Conservation (phyloP, 2,888 invertebrate genomes). For the Timema podura region DNA sequence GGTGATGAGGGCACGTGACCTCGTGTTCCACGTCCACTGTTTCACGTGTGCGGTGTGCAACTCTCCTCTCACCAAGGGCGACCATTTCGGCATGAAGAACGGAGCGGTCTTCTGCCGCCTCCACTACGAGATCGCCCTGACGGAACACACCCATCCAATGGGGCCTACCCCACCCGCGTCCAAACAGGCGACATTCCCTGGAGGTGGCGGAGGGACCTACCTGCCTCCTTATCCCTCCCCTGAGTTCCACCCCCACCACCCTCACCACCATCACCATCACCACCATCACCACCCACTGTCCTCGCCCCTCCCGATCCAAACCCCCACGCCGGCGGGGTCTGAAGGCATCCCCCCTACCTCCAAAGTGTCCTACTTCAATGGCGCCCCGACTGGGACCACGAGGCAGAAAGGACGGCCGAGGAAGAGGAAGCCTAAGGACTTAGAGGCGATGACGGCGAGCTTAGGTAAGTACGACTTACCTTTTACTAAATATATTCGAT, state of each 20-base stretch:
- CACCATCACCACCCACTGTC: conserved; percentile 34
- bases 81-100: conserved; percentile 90
- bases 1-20: conserved; percentile 90
- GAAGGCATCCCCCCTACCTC: conserved; percentile 43
- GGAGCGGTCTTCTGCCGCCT: conserved; percentile 82
- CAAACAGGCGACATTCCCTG: conserved; percentile 21
- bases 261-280: conserved; percentile 43
- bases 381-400: conserved; percentile 52
- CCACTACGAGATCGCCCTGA: conserved; percentile 58
- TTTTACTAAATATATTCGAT: background rate
- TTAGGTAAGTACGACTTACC: conserved; percentile 60
- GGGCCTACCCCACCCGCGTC: conserved; percentile 27
- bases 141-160: conserved; percentile 34
- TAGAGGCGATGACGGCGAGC: conserved; percentile 80
- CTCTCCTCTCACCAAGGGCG: conserved; percentile 83
- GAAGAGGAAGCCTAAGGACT: conserved; percentile 88
- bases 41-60: conserved; percentile 90
- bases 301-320: conserved; percentile 55
- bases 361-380: conserved; percentile 57
- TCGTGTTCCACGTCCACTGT: conserved; percentile 92
- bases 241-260: conserved; percentile 44
- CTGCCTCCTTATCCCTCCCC: conserved; percentile 51
- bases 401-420: conserved; percentile 89
- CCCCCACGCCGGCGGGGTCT: conserved; percentile 47
- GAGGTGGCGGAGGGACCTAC: conserved; percentile 23